Evolutionary conservation across 1,140 invertebrate species (phyloP).

Genomic region (Micrasema longulum): DNA sequence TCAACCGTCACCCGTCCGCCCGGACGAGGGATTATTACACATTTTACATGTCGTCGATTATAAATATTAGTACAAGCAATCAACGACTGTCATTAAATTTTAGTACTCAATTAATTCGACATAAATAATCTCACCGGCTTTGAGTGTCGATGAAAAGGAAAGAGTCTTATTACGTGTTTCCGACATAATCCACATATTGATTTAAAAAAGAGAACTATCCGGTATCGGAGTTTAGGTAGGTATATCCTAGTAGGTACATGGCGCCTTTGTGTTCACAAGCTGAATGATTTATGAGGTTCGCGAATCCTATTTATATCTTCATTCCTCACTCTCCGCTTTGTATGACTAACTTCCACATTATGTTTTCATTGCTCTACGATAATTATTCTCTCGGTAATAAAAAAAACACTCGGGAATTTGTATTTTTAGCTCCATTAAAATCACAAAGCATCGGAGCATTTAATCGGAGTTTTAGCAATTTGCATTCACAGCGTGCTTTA

Average conservation of each 20-base stretch:
- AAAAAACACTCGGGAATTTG: no score
- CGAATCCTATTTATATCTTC: neutral
- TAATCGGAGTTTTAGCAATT: neutral
- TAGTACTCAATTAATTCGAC: neutral
- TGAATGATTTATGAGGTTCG: conserved; percentile 20
- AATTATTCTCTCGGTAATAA: no score
- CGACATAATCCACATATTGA: conserved; percentile 6
- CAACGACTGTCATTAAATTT: neutral
- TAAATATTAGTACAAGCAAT: neutral
- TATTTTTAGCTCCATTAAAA: no score
- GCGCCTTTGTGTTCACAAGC: neutral
- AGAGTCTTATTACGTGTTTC: no score
- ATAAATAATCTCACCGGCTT: neutral
- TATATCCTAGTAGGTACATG: no score
- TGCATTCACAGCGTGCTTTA: conserved; percentile 1
- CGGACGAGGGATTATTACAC: neutral
- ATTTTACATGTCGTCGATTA: neutral
- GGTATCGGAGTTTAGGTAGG: no score
- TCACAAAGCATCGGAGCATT: no score
- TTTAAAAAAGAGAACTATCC: neutral
- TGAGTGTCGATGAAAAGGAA: no score
- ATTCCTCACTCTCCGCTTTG: neutral
- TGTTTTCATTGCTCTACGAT: no score
- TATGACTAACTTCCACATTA: no score
- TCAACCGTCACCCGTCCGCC: neutral